Percentiles rank a stretch among this genome's conserved stretches.
Conservation (phyloP, 1,140 invertebrate species). For the Procambarus clarkii region DNA sequence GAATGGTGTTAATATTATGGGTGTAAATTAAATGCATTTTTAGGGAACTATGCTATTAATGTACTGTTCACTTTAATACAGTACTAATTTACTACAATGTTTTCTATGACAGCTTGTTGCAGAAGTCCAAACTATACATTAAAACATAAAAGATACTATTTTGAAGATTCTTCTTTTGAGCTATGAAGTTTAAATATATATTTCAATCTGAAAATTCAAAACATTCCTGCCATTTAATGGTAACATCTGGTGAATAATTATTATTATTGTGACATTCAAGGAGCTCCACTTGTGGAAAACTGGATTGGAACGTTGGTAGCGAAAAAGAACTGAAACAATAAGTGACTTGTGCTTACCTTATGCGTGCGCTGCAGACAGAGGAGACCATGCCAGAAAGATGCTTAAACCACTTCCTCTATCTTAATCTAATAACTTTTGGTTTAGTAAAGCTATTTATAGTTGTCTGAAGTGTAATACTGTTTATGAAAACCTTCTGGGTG, state of each 20-base stretch:
- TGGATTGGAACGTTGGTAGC: background rate
- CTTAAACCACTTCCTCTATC: conserved; percentile 7
- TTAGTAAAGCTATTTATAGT: conserved; percentile 10
- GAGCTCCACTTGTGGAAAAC: background rate
- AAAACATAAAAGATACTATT: background rate
- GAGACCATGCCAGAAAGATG: conserved; percentile 18
- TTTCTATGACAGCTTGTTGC: background rate
- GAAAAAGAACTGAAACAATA: background rate
- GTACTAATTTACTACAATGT: background rate
- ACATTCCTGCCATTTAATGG: background rate
- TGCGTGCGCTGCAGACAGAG: background rate
- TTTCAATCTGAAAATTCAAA: background rate
- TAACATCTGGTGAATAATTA: background rate
- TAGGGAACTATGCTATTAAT: background rate
- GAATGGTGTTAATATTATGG: background rate
- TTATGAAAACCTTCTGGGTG: too few species aligned
- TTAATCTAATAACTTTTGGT: background rate
- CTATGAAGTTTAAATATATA: background rate
- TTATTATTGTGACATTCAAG: background rate
- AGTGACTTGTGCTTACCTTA: conserved; percentile 1
- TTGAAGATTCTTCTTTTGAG: background rate
- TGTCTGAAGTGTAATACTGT: background rate
- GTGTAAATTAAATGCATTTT: background rate
- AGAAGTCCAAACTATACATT: background rate
- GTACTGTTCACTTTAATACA: background rate